phyloP scores from a whole-genome alignment of 2,113 vertebrate genomes.

The Harpagus bidentatus region DNA sequence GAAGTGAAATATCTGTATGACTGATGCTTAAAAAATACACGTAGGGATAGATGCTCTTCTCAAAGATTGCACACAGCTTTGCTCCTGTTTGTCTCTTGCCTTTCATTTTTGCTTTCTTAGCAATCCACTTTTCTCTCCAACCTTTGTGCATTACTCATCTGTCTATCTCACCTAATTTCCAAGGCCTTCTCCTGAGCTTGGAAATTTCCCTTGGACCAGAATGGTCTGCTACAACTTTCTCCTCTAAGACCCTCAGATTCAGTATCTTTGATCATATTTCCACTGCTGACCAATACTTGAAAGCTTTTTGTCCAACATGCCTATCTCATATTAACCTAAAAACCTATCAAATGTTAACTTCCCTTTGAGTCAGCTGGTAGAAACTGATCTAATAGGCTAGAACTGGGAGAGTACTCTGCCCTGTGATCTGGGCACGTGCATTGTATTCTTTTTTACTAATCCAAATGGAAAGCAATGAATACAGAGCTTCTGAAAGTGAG shows the following conservation, averaged over 20 bases:
- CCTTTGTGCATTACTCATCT: not conserved
- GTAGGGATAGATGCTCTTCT: not conserved
- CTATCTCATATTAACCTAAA: not conserved
- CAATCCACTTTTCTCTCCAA: not conserved
- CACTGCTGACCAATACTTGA: not conserved
- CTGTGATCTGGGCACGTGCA: not conserved
- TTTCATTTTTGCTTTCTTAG: not conserved
- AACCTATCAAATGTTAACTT: not conserved
- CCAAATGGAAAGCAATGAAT: not conserved
- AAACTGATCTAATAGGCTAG: not conserved
- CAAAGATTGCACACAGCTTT: not conserved
- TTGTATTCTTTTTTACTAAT: not conserved
- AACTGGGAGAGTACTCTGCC: not conserved
- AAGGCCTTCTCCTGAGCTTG: not conserved
- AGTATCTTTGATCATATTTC: not conserved
- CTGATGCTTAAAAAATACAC: not conserved
- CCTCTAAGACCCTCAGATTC: not conserved
- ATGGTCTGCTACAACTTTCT: not conserved
- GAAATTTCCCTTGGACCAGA: not conserved
- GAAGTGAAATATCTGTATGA: not conserved
- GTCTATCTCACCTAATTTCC: not conserved
- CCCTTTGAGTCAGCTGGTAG: not conserved
- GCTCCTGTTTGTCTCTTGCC: not conserved
- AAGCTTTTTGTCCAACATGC: not conserved
- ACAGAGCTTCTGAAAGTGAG: not conserved